Evolutionary conservation across 2,113 vertebrate genomes (phyloP).

Genomic region (Grammomys surdaster): DNA sequence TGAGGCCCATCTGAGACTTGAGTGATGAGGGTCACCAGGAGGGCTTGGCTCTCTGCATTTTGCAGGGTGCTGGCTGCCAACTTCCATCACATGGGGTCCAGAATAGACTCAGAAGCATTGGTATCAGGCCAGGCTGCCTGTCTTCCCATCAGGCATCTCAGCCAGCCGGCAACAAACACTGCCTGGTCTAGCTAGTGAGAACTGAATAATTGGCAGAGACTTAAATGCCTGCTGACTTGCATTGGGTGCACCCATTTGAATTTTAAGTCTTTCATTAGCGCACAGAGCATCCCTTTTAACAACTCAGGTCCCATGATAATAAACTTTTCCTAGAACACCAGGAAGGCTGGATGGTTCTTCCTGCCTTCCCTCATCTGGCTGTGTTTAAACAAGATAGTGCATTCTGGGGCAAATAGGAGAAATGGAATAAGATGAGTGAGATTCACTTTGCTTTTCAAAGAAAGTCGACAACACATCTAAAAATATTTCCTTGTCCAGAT

Average conservation of each 20-base stretch:
- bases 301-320: slow-evolving; percentile 48
- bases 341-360: slow-evolving; percentile 46
- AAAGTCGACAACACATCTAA: not conserved
- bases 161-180: slow-evolving; percentile 67
- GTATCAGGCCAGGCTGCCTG: slow-evolving; percentile 50
- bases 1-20: not conserved
- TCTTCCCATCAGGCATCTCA: slow-evolving; percentile 37
- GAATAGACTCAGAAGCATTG: slow-evolving; percentile 34
- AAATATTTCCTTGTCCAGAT: slow-evolving; percentile 8
- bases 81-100: slow-evolving; percentile 23
- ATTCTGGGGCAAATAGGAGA: slow-evolving; percentile 42
- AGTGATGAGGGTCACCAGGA: slow-evolving; percentile 11
- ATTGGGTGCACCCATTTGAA: slow-evolving; percentile 59
- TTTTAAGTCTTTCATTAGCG: slow-evolving; percentile 76
- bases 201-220: slow-evolving; percentile 67
- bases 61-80: slow-evolving; percentile 28
- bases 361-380: not conserved
- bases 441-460: slow-evolving; percentile 39
- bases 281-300: slow-evolving; percentile 65
- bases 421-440: slow-evolving; percentile 26
- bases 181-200: slow-evolving; percentile 63
- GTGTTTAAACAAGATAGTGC: slow-evolving; percentile 47
- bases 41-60: slow-evolving; percentile 37
- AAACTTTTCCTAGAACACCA: slow-evolving; percentile 42
- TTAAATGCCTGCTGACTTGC: slow-evolving; percentile 76